Conservation (phyloP, 2,888 invertebrate species). For the Coelogynopora nodosa region DNA sequence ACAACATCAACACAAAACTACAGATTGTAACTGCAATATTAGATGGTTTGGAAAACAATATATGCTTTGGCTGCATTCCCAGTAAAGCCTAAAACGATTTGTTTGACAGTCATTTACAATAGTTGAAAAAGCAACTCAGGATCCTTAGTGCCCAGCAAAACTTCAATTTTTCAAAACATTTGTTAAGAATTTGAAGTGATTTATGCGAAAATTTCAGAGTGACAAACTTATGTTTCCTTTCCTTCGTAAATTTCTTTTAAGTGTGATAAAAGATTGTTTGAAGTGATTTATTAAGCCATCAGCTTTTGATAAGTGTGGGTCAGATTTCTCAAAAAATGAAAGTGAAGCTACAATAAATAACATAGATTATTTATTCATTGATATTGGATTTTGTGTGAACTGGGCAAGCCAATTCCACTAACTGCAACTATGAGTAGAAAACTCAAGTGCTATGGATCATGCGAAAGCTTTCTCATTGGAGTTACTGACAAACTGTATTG, state of each 20-base stretch:
- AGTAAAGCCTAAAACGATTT: not conserved
- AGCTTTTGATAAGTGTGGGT: not conserved
- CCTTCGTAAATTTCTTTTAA: not conserved
- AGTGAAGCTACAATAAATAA: not conserved
- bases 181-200: not conserved
- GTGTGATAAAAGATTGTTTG: not conserved
- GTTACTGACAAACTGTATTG: conserved; percentile 16
- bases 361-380: not conserved
- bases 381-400: not conserved
- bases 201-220: not conserved
- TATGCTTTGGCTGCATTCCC: not conserved
- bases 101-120: not conserved
- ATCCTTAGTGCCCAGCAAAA: conserved; percentile 5
- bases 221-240: not conserved
- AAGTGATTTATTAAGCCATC: not conserved
- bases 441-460: not conserved
- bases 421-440: not conserved
- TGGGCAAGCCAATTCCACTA: conserved; percentile 16
- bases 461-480: not conserved
- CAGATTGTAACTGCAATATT: conserved; percentile 6
- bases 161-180: not conserved
- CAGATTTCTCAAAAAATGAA: not conserved
- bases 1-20: not conserved
- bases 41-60: not conserved
- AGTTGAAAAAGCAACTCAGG: conserved; percentile 6